These are phyloP conservation scores for Drosophila parvula DNA, from an alignment of 1,140 invertebrate genomes.

Conservation along the genomic window DNA sequence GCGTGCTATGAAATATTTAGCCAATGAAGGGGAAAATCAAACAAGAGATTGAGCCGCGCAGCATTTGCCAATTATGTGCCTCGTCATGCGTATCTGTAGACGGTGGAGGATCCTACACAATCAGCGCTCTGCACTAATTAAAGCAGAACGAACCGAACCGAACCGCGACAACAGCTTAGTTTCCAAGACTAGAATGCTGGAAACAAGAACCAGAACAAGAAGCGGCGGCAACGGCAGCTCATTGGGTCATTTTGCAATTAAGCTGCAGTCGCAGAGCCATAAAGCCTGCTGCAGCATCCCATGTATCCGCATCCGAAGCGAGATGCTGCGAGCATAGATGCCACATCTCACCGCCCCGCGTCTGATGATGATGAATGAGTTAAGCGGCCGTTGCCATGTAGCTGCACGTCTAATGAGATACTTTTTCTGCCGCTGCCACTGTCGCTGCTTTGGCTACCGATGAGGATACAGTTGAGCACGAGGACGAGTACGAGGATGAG, in stretches of 20 bases:
- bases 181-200: slow-evolving; percentile 23
- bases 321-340: slow-evolving; percentile 11
- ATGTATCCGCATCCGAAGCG: slow-evolving; percentile 46
- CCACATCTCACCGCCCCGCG: slow-evolving; percentile 13
- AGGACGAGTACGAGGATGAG: slow-evolving; percentile 6
- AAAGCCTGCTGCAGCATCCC: slow-evolving; percentile 36
- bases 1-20: slow-evolving; percentile 58
- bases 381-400: slow-evolving; percentile 77
- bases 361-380: slow-evolving; percentile 81
- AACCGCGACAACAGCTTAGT: slow-evolving; percentile 18
- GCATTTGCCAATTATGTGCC: slow-evolving; percentile 71
- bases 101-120: slow-evolving; percentile 55
- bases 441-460: neutral
- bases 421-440: slow-evolving; percentile 58
- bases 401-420: slow-evolving; percentile 76
- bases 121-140: slow-evolving; percentile 69
- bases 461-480: neutral
- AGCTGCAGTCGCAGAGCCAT: slow-evolving; percentile 54
- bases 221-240: slow-evolving; percentile 30
- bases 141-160: slow-evolving; percentile 46
- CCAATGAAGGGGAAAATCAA: slow-evolving; percentile 78
- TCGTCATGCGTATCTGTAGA: slow-evolving; percentile 59
- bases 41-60: slow-evolving; percentile 45
- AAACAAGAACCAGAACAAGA: neutral
- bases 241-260: slow-evolving; percentile 78